These are phyloP conservation scores for Taxidea taxus DNA, from an alignment of 2,113 vertebrate genomes.

Conservation along the genomic window DNA sequence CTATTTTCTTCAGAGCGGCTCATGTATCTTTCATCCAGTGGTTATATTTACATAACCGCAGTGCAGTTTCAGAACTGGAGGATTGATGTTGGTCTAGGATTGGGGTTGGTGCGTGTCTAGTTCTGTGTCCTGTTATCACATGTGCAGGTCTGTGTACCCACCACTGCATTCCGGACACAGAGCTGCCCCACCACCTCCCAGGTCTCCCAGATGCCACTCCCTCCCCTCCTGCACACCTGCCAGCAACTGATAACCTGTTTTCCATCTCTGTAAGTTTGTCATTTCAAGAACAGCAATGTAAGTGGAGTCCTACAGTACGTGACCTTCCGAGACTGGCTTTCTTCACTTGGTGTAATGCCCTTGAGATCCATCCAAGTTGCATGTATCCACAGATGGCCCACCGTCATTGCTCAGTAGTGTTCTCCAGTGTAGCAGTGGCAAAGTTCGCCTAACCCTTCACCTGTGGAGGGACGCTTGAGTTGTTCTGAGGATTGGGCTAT, in stretches of 20 bases:
- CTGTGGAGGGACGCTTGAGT: background rate
- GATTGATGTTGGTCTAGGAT: background rate
- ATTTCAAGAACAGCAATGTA: background rate
- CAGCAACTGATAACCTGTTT: background rate
- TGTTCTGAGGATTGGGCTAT: background rate
- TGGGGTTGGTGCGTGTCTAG: background rate
- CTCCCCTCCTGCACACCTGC: fast-evolving
- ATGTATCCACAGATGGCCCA: background rate
- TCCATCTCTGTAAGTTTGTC: background rate
- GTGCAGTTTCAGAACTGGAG: background rate
- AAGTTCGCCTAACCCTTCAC: background rate
- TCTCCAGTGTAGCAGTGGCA: background rate
- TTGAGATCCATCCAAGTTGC: background rate
- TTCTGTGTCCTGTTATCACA: background rate
- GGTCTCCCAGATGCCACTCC: background rate
- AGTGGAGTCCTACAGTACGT: background rate
- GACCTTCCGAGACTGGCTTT: background rate
- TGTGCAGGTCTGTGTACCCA: fast-evolving
- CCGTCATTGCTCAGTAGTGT: background rate
- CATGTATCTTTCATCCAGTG: fast-evolving
- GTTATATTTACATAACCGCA: fast-evolving
- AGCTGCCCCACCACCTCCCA: background rate
- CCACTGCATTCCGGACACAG: too few species aligned
- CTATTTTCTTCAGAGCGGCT: background rate
- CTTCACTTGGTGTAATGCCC: background rate